These are phyloP conservation scores for Eupithecia subumbrata DNA, from an alignment of 2,888 invertebrate species.

Conservation along the genomic window DNA sequence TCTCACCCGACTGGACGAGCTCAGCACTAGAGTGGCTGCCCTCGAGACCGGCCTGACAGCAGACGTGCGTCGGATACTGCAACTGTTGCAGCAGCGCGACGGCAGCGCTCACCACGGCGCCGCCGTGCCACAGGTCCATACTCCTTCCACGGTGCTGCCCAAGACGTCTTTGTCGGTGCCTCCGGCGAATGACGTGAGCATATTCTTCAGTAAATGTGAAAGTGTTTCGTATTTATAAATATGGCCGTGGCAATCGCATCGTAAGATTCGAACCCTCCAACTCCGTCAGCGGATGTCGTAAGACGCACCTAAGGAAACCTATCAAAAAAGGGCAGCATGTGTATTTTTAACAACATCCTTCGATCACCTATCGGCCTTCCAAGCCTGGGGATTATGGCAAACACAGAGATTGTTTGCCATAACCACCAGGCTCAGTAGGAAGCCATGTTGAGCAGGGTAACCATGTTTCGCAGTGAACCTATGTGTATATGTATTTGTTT, in stretches of 20 bases:
- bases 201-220: not conserved
- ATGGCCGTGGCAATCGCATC: not conserved
- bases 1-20: constrained; percentile 87
- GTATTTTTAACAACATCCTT: no score
- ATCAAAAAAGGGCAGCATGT: not conserved
- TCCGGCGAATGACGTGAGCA: constrained; percentile 67
- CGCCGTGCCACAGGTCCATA: constrained; percentile 64
- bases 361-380: no score
- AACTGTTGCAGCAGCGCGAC: constrained; percentile 84
- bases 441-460: no score
- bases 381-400: no score
- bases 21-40: constrained; percentile 87
- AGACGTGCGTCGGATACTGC: constrained; percentile 89
- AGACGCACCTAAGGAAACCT: not conserved
- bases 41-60: constrained; percentile 89
- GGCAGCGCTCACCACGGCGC: constrained; percentile 54
- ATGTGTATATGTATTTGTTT: constrained; percentile 15
- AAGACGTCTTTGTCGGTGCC: constrained; percentile 77
- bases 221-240: not conserved
- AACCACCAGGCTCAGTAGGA: no score
- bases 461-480: not conserved
- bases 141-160: constrained; percentile 71
- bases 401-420: no score
- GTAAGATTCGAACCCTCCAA: not conserved
- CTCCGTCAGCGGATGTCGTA: not conserved